phyloP scores from a whole-genome alignment of 2,888 invertebrate species.

The Neoscelio sp. region DNA sequence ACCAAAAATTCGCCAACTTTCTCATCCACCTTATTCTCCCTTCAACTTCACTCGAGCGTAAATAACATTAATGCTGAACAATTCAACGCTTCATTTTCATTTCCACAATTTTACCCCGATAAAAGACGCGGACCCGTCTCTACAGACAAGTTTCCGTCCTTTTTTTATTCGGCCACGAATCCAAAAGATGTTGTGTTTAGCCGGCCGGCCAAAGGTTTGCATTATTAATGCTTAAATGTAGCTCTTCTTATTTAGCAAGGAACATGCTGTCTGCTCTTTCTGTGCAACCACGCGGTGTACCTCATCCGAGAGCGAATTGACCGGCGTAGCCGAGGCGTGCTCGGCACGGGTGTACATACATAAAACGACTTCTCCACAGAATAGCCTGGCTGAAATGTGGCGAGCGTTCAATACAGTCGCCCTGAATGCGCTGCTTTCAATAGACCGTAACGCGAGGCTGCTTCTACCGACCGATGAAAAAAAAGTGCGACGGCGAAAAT shows the following conservation, averaged over 20 bases:
- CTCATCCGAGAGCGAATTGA: slow-evolving; percentile 42
- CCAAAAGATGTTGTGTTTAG: slow-evolving; percentile 27
- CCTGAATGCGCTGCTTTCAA: slow-evolving; percentile 76
- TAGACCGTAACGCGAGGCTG: slow-evolving; percentile 69
- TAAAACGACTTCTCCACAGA: slow-evolving; percentile 63
- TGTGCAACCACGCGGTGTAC: slow-evolving; percentile 32
- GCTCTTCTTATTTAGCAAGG: slow-evolving; percentile 52
- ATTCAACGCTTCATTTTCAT: too few relatives aligned
- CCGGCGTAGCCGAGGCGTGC: slow-evolving; percentile 27
- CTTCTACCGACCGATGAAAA: slow-evolving; percentile 28
- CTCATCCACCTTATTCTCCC: too few relatives aligned
- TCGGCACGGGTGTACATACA: slow-evolving; percentile 22
- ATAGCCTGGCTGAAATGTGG: slow-evolving; percentile 72
- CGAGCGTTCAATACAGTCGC: slow-evolving; percentile 75
- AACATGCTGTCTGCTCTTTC: slow-evolving; percentile 39
- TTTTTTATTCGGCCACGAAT: not conserved
- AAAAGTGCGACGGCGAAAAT: slow-evolving; percentile 51
- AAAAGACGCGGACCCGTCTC: too few relatives aligned
- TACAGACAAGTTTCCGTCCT: too few relatives aligned
- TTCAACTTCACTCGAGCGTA: too few relatives aligned
- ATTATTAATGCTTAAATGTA: slow-evolving; percentile 37
- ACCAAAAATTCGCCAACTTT: too few relatives aligned
- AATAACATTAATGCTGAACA: too few relatives aligned
- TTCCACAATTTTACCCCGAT: too few relatives aligned
- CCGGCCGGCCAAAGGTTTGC: slow-evolving; percentile 18